Percentiles rank a stretch among this genome's conserved stretches.
Conservation (phyloP, 1,140 invertebrate genomes). For the Parapsyche elsis region DNA sequence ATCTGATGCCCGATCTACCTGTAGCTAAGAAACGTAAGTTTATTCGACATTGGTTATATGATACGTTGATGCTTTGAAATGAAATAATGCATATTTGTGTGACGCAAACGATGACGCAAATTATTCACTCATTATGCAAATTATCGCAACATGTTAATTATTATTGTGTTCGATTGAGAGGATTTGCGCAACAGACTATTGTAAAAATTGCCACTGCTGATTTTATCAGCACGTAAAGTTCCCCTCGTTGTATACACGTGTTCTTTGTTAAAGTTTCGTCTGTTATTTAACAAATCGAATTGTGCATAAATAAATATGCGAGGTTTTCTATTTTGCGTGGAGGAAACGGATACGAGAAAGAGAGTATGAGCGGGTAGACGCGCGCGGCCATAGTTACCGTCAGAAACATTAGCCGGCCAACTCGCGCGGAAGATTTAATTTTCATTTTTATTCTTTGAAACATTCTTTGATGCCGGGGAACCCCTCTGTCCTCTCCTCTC, state of each 20-base stretch:
- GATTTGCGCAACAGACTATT: no score
- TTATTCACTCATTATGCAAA: no score
- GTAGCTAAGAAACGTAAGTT: constrained; percentile 53
- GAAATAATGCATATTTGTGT: background rate
- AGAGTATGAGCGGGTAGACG: constrained; percentile 22
- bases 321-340: background rate
- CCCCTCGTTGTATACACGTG: no score
- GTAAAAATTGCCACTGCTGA: no score
- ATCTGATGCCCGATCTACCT: constrained; percentile 56
- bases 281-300: no score
- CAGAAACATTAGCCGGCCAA: constrained; percentile 49
- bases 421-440: constrained; percentile 56
- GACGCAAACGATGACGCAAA: no score
- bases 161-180: no score
- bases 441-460: constrained; percentile 57
- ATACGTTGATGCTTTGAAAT: background rate
- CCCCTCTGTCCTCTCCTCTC: background rate
- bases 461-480: constrained; percentile 54
- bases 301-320: background rate
- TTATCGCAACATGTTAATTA: no score
- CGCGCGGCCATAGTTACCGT: constrained; percentile 43
- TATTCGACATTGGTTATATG: no score
- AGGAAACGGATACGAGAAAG: constrained; percentile 31
- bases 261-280: no score
- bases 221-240: no score